Conservation (phyloP, 2,113 vertebrate genomes). For the Lycaon pictus region DNA sequence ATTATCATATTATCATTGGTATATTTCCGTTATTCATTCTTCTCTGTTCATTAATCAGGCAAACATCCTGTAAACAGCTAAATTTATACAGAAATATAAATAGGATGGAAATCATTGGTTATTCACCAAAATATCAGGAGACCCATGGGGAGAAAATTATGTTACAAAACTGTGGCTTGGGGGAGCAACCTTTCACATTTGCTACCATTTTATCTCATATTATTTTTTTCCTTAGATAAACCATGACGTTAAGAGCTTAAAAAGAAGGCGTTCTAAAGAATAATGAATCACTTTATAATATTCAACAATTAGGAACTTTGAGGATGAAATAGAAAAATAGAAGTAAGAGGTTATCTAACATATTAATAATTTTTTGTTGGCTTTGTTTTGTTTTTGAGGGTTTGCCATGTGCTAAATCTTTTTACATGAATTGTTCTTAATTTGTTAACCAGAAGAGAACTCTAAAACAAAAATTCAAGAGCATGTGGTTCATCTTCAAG, state of each 20-base stretch:
- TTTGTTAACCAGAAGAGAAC: not conserved
- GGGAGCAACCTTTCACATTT: slow-evolving; percentile 15
- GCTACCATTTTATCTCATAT: slow-evolving; percentile 39
- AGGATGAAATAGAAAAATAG: not conserved
- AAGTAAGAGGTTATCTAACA: not conserved
- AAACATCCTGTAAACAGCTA: slow-evolving; percentile 77
- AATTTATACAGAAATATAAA: slow-evolving; percentile 72
- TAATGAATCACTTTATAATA: not conserved
- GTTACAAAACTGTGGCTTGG: slow-evolving; percentile 38
- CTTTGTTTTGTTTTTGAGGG: not conserved
- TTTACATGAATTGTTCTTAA: not conserved
- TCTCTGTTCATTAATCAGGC: slow-evolving; percentile 69
- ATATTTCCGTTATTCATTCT: slow-evolving; percentile 61
- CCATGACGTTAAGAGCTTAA: slow-evolving; percentile 15
- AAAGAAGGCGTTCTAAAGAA: slow-evolving; percentile 45
- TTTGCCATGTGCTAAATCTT: not conserved
- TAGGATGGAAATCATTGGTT: slow-evolving; percentile 73
- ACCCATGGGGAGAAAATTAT: slow-evolving; percentile 53
- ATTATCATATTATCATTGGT: slow-evolving; percentile 71
- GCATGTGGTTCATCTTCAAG: not conserved
- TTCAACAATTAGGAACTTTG: not conserved
- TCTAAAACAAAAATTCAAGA: not conserved
- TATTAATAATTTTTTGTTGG: not conserved
- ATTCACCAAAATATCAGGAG: slow-evolving; percentile 61
- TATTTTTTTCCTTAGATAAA: not conserved